Evolutionary conservation across 2,888 invertebrate species (phyloP).

Genomic region (Tryphoninae sp.): DNA sequence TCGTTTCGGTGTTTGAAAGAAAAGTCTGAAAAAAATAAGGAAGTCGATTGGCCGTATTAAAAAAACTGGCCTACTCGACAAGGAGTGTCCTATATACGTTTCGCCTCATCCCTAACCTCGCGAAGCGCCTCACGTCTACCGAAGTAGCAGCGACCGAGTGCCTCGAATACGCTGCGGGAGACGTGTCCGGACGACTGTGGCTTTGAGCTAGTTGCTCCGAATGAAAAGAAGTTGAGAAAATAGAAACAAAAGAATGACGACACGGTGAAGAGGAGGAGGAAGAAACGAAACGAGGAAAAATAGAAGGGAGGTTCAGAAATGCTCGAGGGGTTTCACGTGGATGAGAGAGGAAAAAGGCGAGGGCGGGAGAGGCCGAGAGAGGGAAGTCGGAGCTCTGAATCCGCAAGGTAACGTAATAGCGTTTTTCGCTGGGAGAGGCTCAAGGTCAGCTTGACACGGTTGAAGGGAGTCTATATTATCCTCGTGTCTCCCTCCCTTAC

Average conservation of each 20-base stretch:
- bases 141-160: constrained; percentile 28
- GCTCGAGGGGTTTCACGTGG: constrained; percentile 26
- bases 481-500: constrained; percentile 53
- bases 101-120: constrained; percentile 5
- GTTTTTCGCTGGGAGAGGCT: constrained; percentile 68
- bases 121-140: neutral
- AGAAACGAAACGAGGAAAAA: constrained; percentile 30
- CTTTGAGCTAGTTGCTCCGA: constrained; percentile 34
- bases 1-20: too few species aligned
- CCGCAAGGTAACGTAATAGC: constrained; percentile 41
- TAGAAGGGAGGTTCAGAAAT: constrained; percentile 24
- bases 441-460: constrained; percentile 73
- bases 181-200: constrained; percentile 1
- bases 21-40: neutral
- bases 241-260: neutral
- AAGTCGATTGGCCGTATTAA: neutral
- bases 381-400: constrained; percentile 28
- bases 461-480: constrained; percentile 66
- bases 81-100: constrained; percentile 1
- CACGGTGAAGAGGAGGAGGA: constrained; percentile 6
- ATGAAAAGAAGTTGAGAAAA: constrained; percentile 26
- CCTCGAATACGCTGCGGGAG: constrained; percentile 23
- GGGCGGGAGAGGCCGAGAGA: constrained; percentile 26
- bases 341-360: constrained; percentile 1
- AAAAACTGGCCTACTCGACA: neutral